A percentile compares a stretch with the other conserved stretches of the same genome.
phyloP scores from a whole-genome alignment of 2,888 invertebrate genomes.

The Temnothorax rugatulus region DNA sequence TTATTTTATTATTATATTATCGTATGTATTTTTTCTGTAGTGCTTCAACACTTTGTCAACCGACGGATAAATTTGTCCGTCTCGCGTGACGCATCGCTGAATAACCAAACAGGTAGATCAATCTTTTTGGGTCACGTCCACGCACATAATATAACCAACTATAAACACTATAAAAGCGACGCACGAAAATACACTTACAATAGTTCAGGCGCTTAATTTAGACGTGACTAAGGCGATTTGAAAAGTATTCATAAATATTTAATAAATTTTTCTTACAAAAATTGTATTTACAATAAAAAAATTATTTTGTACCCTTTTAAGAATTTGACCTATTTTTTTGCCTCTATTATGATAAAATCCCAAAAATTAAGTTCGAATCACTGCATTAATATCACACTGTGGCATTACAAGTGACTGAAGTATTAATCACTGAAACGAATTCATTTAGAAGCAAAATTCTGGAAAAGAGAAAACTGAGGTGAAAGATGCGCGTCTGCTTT shows the following conservation, averaged over 20 bases:
- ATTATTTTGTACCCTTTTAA: not conserved
- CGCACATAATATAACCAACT: not conserved
- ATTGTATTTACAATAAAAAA: not conserved
- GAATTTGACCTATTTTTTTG: not conserved
- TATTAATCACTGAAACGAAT: constrained; percentile 19
- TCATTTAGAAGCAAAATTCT: not conserved
- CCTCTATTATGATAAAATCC: not conserved
- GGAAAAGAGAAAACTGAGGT: not conserved
- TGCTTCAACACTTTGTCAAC: not conserved
- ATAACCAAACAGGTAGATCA: not conserved
- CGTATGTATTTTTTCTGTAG: not conserved
- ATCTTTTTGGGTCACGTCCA: not conserved
- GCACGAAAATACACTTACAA: not conserved
- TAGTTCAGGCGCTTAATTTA: not conserved
- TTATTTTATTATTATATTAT: constrained; percentile 3
- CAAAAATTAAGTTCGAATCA: not conserved
- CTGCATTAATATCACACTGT: not conserved
- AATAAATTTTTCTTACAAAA: not conserved
- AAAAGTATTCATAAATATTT: not conserved
- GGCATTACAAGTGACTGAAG: constrained; percentile 17
- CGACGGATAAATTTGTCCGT: not conserved
- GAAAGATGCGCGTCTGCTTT: constrained; percentile 24
- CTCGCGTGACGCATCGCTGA: not conserved
- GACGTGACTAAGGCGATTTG: not conserved
- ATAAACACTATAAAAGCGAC: not conserved